These are phyloP conservation scores for Pitta sordida DNA, from an alignment of 2,113 vertebrate genomes.

Conservation along the genomic window DNA sequence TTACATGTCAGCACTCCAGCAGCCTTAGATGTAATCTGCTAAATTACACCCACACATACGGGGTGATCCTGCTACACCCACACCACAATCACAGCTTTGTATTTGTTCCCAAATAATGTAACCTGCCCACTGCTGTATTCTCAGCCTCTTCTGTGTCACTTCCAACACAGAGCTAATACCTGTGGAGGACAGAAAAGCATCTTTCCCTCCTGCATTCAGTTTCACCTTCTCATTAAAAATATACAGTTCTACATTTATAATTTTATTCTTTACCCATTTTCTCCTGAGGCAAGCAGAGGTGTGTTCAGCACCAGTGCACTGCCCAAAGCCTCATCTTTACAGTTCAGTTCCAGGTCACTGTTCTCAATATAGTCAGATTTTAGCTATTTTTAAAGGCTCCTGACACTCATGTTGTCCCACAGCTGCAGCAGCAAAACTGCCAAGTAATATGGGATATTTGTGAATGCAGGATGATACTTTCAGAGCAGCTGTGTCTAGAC, in stretches of 20 bases:
- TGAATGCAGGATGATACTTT: not conserved
- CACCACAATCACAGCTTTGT: not conserved
- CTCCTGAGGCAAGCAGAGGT: not conserved
- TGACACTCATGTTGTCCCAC: not conserved
- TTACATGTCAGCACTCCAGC: not conserved
- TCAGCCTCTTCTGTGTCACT: not conserved
- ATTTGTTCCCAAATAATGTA: not conserved
- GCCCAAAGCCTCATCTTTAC: not conserved
- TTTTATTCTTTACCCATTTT: not conserved
- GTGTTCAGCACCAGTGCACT: not conserved
- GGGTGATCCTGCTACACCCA: not conserved
- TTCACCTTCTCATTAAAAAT: not conserved
- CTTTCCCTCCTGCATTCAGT: not conserved
- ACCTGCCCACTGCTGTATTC: not conserved
- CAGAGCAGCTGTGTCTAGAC: slow-evolving; percentile 9
- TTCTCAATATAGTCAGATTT: not conserved
- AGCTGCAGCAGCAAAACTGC: not conserved
- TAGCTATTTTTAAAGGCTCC: not conserved
- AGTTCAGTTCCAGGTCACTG: not conserved
- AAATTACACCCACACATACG: not conserved
- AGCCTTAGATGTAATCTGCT: not conserved
- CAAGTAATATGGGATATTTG: not conserved
- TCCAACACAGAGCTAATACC: not conserved
- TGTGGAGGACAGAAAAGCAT: not conserved
- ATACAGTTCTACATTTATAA: not conserved